Conservation (phyloP, 2,797 vertebrate genomes). For the Syngnathus acus region DNA sequence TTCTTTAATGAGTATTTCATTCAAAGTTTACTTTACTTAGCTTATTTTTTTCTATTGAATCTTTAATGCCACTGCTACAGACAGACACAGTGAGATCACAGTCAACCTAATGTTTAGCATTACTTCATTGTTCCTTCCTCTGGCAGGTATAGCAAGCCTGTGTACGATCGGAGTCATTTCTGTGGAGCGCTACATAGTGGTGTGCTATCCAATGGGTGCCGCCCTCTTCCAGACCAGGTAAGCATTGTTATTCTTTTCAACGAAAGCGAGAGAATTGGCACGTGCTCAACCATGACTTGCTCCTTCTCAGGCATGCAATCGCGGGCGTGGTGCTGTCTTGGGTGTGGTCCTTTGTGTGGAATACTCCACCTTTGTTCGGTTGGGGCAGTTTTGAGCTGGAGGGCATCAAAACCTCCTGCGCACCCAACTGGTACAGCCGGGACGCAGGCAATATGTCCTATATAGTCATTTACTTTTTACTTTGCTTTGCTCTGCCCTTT, state of each 20-base stretch:
- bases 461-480: slow-evolving; percentile 64
- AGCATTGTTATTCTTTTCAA: neutral
- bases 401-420: slow-evolving; percentile 66
- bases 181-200: slow-evolving; percentile 69
- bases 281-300: slow-evolving; percentile 6
- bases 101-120: neutral
- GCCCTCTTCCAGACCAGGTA: slow-evolving; percentile 66
- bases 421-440: slow-evolving; percentile 68
- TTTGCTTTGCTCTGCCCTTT: slow-evolving; percentile 72
- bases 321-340: slow-evolving; percentile 65
- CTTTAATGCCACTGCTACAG: neutral
- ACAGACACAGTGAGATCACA: neutral
- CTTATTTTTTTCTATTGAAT: neutral
- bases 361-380: slow-evolving; percentile 71
- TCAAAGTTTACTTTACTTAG: neutral
- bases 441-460: slow-evolving; percentile 68
- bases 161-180: slow-evolving; percentile 71
- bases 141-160: slow-evolving; percentile 67
- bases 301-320: slow-evolving; percentile 56
- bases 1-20: neutral
- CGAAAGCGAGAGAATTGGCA: neutral
- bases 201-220: slow-evolving; percentile 66
- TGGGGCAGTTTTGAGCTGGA: slow-evolving; percentile 71
- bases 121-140: neutral
- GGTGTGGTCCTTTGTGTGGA: slow-evolving; percentile 77